Percentiles rank a stretch among this genome's conserved stretches.
Evolutionary conservation across 2,888 invertebrate genomes (phyloP).

Genomic region (Terebella lapidaria): DNA sequence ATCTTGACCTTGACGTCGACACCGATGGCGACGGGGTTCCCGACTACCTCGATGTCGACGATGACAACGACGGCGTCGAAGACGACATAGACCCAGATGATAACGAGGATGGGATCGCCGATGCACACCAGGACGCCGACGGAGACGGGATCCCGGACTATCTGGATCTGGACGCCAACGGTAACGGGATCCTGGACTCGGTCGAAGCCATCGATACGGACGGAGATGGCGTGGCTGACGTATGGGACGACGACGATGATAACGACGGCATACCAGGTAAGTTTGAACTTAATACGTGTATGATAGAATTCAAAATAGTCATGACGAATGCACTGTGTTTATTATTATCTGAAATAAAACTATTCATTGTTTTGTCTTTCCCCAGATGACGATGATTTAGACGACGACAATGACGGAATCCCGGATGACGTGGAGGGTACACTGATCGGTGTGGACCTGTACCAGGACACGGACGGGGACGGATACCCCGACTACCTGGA

Average conservation of each 20-base stretch:
- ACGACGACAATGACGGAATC: conserved; percentile 18
- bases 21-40: conserved; percentile 10
- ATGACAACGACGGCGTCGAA: conserved; percentile 31
- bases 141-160: not conserved
- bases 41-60: conserved; percentile 33
- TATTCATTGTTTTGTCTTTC: too few species aligned
- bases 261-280: conserved; percentile 39
- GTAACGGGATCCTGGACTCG: not conserved
- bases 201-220: conserved; percentile 13
- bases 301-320: too few species aligned
- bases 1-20: not conserved
- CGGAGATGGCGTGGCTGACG: conserved; percentile 36
- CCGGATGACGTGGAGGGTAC: conserved; percentile 16
- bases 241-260: conserved; percentile 17
- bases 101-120: not conserved
- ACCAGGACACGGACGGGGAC: conserved; percentile 17
- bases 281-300: too few species aligned
- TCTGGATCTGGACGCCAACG: not conserved
- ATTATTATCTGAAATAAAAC: too few species aligned
- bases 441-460: conserved; percentile 12
- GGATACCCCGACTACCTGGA: conserved; percentile 20
- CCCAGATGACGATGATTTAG: not conserved
- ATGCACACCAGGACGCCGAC: not conserved
- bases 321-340: too few species aligned
- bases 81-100: not conserved